Evolutionary conservation across 2,888 invertebrate species (phyloP).

Genomic region (Ochropleura plecta): DNA sequence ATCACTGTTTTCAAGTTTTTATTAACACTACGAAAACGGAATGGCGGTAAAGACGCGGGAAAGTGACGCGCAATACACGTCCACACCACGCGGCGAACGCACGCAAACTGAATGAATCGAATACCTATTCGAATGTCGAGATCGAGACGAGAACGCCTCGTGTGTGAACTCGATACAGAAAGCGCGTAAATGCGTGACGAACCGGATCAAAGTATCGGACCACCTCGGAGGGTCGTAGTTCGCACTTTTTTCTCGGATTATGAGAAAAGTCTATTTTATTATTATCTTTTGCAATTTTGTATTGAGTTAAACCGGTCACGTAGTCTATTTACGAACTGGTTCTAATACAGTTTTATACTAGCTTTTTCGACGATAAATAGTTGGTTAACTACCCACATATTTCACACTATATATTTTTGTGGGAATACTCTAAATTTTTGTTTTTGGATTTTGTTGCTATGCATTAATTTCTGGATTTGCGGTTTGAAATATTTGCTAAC

Average conservation of each 20-base stretch:
- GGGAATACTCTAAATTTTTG: background rate
- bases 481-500: background rate
- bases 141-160: slow-evolving; percentile 49
- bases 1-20: slow-evolving; percentile 77
- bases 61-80: slow-evolving; percentile 58
- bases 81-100: slow-evolving; percentile 71
- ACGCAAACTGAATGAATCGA: slow-evolving; percentile 79
- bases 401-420: slow-evolving; percentile 8
- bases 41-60: slow-evolving; percentile 72
- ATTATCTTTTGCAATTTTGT: slow-evolving; percentile 43
- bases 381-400: background rate
- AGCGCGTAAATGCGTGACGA: slow-evolving; percentile 57
- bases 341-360: slow-evolving; percentile 45
- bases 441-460: background rate
- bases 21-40: slow-evolving; percentile 70
- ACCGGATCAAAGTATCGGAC: slow-evolving; percentile 21
- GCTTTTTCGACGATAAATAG: slow-evolving; percentile 31
- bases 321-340: slow-evolving; percentile 41
- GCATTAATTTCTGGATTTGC: background rate
- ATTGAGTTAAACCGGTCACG: slow-evolving; percentile 49
- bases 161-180: slow-evolving; percentile 56
- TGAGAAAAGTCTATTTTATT: slow-evolving; percentile 44
- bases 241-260: slow-evolving; percentile 38
- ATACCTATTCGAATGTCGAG: slow-evolving; percentile 45
- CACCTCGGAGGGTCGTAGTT: slow-evolving; percentile 22